phyloP scores from a whole-genome alignment of 1,140 invertebrate genomes.

The Sminthurides bifidus region DNA sequence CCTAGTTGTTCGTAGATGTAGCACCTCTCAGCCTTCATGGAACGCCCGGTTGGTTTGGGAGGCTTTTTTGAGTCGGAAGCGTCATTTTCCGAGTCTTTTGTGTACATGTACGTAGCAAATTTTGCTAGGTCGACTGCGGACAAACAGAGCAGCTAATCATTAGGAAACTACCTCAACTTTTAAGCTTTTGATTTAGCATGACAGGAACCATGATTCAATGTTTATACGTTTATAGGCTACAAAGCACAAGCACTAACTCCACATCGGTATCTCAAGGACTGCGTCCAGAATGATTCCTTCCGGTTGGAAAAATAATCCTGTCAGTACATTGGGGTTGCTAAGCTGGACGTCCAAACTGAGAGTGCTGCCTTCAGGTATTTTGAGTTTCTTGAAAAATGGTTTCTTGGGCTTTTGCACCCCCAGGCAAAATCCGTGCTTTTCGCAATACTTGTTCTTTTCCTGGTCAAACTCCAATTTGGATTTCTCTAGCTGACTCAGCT shows the following conservation, averaged over 20 bases:
- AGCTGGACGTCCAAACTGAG: slow-evolving; percentile 21
- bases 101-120: too few species aligned
- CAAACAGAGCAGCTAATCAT: too few species aligned
- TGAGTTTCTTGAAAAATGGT: slow-evolving; percentile 12
- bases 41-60: not conserved
- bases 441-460: too few species aligned
- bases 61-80: not conserved
- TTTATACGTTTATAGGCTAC: not conserved
- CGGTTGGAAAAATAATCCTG: slow-evolving; percentile 19
- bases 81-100: not conserved
- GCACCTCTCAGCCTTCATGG: slow-evolving; percentile 3
- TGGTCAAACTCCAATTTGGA: too few species aligned
- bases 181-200: too few species aligned
- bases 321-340: slow-evolving; percentile 19
- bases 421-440: too few species aligned
- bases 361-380: slow-evolving; percentile 8
- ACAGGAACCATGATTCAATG: too few species aligned
- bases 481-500: too few species aligned
- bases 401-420: not conserved
- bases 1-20: slow-evolving; percentile 17
- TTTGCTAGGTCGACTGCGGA: too few species aligned
- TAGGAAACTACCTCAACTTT: slow-evolving; percentile 3
- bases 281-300: slow-evolving; percentile 29
- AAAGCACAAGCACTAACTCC: slow-evolving; percentile 13
- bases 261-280: slow-evolving; percentile 26